Base-by-base conservation (phyloP, 2,113 vertebrate species). In the Hystrix cristata region DNA sequence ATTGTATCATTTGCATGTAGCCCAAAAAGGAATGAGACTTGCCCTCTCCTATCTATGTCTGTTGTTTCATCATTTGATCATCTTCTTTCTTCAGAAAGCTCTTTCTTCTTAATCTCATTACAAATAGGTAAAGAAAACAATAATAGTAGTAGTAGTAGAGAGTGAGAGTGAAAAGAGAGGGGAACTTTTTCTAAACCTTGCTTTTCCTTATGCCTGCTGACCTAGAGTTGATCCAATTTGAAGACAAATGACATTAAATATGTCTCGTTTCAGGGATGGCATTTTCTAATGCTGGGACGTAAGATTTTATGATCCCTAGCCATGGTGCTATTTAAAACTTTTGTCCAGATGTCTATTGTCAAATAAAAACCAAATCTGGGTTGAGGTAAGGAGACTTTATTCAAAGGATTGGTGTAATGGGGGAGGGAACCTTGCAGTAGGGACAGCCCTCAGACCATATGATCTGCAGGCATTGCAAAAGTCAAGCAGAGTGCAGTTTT, bases 211-310 rank as follows among this genome's bases (percentile, higher is more conserved):
- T 53, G 43, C 6, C 60, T 74, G 19, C 67, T 87, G 92, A 87
- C 34, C 76, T 67, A 84, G 57, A 94, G 25, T 82, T 91, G 76
- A 91, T 38, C 62, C 48, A 72, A 94, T 65, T 90, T 94, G n/a
- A 80, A 90, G 74, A 82, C 16, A 93, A 90, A 0, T 82, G 57
- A 91, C 48, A 46, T 92, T 93, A 85, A 90, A 67, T 46, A 69
- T 85, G 60, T 59, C 43, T 21, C 31, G 62, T 69, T 81, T 87
- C 74, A 59, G 38, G 76, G 21, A 59, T 82, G 34, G 55, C 38
- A 34, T 91, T 59, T 91, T 94, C 21, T 55, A 53, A 69, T 29
- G 67, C 76, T 65, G 34, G 48, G 15, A 81, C 74, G 69, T 64
- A 82, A 65, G 57, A 82, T 11, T 64, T 64, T 71, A 72, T 81